phyloP scores from a whole-genome alignment of 2,113 vertebrate species.

The Melanerpes formicivorus region DNA sequence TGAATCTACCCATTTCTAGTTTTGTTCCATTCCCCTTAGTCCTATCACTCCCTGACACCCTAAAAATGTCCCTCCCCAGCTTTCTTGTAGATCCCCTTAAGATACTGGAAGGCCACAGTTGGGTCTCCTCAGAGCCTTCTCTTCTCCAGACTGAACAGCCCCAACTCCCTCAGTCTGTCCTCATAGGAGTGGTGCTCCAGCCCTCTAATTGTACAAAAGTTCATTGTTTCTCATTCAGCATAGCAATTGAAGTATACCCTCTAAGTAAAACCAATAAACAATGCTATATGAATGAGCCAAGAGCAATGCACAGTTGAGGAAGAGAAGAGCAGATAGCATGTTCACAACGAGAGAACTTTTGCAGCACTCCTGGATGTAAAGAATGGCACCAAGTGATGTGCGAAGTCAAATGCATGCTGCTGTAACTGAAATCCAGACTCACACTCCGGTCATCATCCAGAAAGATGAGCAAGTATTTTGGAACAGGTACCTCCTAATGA shows the following conservation, averaged over 20 bases:
- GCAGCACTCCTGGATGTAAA: neutral
- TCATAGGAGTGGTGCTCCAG: no score
- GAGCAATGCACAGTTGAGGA: neutral
- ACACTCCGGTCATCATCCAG: neutral
- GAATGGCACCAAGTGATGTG: neutral
- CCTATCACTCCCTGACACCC: no score
- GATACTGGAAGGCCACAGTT: no score
- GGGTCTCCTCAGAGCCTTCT: no score
- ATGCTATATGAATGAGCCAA: neutral
- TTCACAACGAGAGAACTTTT: neutral
- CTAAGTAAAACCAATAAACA: neutral
- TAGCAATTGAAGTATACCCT: neutral
- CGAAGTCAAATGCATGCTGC: neutral
- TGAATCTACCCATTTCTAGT: no score
- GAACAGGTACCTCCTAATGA: neutral
- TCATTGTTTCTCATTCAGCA: neutral
- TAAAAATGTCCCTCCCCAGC: no score
- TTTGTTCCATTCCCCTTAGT: no score
- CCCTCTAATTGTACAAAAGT: neutral
- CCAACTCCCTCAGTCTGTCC: no score
- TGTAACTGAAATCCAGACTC: neutral
- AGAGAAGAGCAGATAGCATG: fast-evolving
- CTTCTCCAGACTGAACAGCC: no score
- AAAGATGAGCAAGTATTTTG: neutral
- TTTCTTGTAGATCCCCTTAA: no score